phyloP scores from a whole-genome alignment of 64 coral and sea anemone genomes.

The Pocillopora damicornis region DNA sequence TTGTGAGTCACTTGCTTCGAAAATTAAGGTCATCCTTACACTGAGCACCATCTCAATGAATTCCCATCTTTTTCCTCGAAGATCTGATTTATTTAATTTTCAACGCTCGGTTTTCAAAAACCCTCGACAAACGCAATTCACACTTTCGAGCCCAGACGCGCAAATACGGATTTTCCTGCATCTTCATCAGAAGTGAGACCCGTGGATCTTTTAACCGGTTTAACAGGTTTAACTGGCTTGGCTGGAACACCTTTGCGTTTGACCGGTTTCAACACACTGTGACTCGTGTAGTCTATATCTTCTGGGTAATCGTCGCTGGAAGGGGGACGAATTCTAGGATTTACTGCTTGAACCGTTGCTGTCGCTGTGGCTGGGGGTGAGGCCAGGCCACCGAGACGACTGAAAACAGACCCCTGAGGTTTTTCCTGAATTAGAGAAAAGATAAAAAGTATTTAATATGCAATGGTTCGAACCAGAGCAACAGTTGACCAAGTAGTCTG shows the following conservation, averaged over 20 bases:
- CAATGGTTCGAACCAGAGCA: too few species aligned
- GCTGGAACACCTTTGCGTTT: constrained; percentile 25
- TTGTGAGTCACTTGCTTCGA: too few species aligned
- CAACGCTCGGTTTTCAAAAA: background rate
- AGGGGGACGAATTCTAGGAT: constrained; percentile 32
- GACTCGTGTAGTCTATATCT: constrained; percentile 52
- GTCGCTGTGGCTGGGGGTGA: constrained; percentile 4
- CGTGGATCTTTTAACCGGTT: constrained; percentile 50
- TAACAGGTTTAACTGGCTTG: constrained; percentile 58
- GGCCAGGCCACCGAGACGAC: constrained; percentile 48
- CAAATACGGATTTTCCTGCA: constrained; percentile 50
- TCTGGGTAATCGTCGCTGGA: background rate
- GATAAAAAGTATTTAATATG: background rate
- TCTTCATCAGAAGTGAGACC: constrained; percentile 29
- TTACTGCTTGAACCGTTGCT: constrained; percentile 44
- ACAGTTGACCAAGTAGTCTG: too few species aligned
- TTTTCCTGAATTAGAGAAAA: constrained; percentile 23
- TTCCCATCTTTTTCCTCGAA: too few species aligned
- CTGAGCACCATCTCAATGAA: too few species aligned
- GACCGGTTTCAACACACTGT: constrained; percentile 46
- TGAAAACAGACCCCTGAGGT: constrained; percentile 37
- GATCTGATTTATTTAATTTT: background rate
- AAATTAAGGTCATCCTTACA: too few species aligned
- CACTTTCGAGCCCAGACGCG: constrained; percentile 45
- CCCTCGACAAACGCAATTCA: background rate